Percentiles rank a stretch among this genome's conserved stretches.
Conservation (phyloP, 1,140 invertebrate species). For the Drosophila sp. region DNA sequence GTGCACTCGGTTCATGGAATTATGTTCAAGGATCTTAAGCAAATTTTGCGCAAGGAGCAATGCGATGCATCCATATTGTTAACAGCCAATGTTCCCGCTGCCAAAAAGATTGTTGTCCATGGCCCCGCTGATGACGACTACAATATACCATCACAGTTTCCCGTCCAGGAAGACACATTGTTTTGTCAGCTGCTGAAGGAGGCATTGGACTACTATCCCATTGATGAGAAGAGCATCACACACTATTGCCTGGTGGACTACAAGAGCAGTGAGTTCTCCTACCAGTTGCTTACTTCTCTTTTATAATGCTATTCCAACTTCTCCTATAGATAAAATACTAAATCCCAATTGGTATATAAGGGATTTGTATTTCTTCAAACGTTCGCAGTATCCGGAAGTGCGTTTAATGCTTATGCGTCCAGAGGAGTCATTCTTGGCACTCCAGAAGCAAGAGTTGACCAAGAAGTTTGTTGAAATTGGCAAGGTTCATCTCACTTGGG, state of each 20-base stretch:
- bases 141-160: constrained; percentile 99
- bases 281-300: neutral
- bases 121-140: constrained; percentile 91
- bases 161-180: constrained; percentile 99
- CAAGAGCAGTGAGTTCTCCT: constrained; percentile 94
- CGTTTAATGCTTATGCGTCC: constrained; percentile 97
- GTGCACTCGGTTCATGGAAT: constrained; percentile 99
- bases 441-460: constrained; percentile 96
- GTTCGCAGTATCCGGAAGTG: constrained; percentile 98
- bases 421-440: constrained; percentile 94
- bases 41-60: constrained; percentile 99
- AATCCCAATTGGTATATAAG: constrained; percentile 97
- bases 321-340: constrained; percentile 69
- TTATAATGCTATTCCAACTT: neutral
- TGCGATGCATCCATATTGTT: constrained; percentile 98
- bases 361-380: constrained; percentile 99
- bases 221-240: constrained; percentile 94
- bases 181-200: constrained; percentile 98
- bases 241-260: constrained; percentile 98
- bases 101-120: constrained; percentile 99
- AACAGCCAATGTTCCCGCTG: constrained; percentile 99
- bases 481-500: constrained; percentile 95
- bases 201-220: constrained; percentile 98
- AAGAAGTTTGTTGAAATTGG: constrained; percentile 99
- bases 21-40: constrained; percentile 99